Conservation (phyloP, 2,888 invertebrate species). For the Sesia bembeciformis region DNA sequence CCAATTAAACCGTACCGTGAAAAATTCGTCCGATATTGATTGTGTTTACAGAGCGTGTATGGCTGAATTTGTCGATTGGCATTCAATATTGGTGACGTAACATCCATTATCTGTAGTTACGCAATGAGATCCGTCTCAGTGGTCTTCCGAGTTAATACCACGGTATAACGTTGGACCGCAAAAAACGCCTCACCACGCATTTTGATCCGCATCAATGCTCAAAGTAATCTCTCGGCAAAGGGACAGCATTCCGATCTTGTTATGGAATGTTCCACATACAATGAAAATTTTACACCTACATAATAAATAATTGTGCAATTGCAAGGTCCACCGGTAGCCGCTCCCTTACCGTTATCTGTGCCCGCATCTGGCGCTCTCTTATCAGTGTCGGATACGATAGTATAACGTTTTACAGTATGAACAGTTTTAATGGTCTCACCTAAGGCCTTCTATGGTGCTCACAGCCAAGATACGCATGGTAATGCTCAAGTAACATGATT, state of each 20-base stretch:
- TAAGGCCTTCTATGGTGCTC: conserved; percentile 11
- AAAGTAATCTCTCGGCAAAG: conserved; percentile 15
- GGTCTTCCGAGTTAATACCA: not conserved
- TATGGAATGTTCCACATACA: conserved; percentile 3
- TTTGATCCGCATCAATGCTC: conserved; percentile 19
- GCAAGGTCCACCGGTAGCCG: conserved; percentile 26
- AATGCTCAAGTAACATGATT: conserved; percentile 1
- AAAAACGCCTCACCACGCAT: not conserved
- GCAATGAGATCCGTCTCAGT: conserved; percentile 1
- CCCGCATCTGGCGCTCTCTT: conserved; percentile 12
- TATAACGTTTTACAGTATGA: conserved; percentile 3
- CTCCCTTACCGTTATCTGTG: conserved; percentile 12
- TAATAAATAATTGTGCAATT: conserved; percentile 12
- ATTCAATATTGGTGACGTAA: no score
- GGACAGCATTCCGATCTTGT: conserved; percentile 19
- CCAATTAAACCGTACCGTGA: no score
- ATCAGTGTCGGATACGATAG: conserved; percentile 23
- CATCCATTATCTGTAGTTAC: conserved; percentile 7
- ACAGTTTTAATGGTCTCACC: conserved; percentile 11
- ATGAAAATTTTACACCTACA: conserved; percentile 20
- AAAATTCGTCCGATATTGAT: no score
- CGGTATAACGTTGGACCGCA: not conserved
- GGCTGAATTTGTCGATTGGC: no score
- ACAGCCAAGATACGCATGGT: conserved; percentile 9
- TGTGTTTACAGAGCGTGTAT: no score